These are phyloP conservation scores for Chelonus insularis DNA, from an alignment of 1,140 invertebrate genomes.

Conservation along the genomic window DNA sequence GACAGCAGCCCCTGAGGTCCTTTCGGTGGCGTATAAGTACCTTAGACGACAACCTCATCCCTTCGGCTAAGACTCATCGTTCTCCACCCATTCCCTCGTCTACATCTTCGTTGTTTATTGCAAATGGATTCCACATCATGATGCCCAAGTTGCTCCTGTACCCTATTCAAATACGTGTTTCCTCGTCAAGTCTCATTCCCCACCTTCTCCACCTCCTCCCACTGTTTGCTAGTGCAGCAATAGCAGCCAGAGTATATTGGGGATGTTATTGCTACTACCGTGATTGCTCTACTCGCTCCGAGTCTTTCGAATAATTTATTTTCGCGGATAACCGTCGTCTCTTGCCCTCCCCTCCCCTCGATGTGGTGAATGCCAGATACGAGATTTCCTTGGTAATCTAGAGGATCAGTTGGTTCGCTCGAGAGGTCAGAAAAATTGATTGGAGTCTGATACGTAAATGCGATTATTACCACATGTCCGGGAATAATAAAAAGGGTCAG, in stretches of 20 bases:
- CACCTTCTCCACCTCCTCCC: background rate
- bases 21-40: conserved; percentile 50
- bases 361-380: conserved; percentile 1
- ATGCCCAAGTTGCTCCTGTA: conserved; percentile 45
- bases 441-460: conserved; percentile 55
- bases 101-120: conserved; percentile 61
- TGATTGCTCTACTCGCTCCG: conserved; percentile 45
- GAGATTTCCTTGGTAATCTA: conserved; percentile 42
- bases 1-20: conserved; percentile 46
- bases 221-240: too few species aligned
- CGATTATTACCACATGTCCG: conserved; percentile 43
- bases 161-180: conserved; percentile 52
- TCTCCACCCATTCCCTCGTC: conserved; percentile 31
- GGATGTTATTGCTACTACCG: conserved; percentile 47
- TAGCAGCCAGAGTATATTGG: conserved; percentile 27
- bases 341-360: background rate
- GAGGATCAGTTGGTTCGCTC: conserved; percentile 43
- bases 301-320: conserved; percentile 52
- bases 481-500: background rate
- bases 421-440: conserved; percentile 57
- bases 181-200: conserved; percentile 32
- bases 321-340: conserved; percentile 16
- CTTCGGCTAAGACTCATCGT: conserved; percentile 2
- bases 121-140: conserved; percentile 59
- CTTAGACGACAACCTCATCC: conserved; percentile 41